phyloP scores from a whole-genome alignment of 2,113 vertebrate genomes.

The Oreotrochilus melanogaster region DNA sequence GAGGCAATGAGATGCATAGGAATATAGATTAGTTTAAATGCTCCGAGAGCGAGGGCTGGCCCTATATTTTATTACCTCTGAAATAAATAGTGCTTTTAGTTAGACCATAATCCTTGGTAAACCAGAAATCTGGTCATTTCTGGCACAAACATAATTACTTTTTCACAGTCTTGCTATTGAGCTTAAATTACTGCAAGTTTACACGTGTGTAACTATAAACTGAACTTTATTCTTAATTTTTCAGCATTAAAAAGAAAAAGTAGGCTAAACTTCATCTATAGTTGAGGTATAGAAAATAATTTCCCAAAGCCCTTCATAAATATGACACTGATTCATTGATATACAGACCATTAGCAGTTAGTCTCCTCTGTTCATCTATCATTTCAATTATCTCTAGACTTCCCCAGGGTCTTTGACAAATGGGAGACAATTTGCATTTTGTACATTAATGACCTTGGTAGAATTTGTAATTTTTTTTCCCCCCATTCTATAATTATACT shows the following conservation, averaged over 20 bases:
- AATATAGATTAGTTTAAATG: not conserved
- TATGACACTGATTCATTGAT: slow-evolving; percentile 82
- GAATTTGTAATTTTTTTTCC: slow-evolving; percentile 64
- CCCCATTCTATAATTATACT: slow-evolving; percentile 8
- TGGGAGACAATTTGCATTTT: slow-evolving; percentile 78
- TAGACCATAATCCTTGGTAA: not conserved
- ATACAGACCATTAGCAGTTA: slow-evolving; percentile 77
- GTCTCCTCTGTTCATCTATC: slow-evolving; percentile 81
- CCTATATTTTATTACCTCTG: not conserved
- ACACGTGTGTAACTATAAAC: not conserved
- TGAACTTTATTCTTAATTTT: slow-evolving; percentile 49
- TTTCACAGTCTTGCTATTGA: not conserved
- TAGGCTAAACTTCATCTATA: slow-evolving; percentile 69
- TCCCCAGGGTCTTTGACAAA: slow-evolving; percentile 78
- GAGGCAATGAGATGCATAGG: not conserved
- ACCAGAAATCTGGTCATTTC: not conserved
- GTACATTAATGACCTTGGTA: slow-evolving; percentile 78
- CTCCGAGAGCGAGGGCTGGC: not conserved
- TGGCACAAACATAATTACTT: not conserved
- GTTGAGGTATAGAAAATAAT: slow-evolving; percentile 73
- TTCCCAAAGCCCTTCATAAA: slow-evolving; percentile 76
- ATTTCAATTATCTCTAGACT: slow-evolving; percentile 81
- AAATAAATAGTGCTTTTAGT: not conserved
- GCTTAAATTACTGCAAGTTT: not conserved
- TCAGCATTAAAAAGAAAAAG: slow-evolving; percentile 60